A percentile compares a stretch with the other conserved stretches of the same genome.
phyloP scores from a whole-genome alignment of 2,888 invertebrate genomes.

The Andrena camellia region DNA sequence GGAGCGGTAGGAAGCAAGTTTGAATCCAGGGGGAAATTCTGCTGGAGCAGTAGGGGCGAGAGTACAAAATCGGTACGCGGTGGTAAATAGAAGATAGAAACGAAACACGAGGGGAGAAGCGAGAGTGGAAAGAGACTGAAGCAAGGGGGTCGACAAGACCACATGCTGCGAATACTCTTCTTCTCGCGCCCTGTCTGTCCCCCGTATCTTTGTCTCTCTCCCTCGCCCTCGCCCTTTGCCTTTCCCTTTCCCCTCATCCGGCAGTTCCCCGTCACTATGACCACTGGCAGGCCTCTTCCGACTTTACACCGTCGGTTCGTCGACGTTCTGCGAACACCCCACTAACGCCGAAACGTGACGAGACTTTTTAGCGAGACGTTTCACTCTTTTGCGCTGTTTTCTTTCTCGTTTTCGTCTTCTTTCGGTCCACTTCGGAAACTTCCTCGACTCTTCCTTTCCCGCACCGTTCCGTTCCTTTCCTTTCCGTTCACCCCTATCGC shows the following conservation, averaged over 20 bases:
- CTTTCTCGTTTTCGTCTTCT: conserved; percentile 5
- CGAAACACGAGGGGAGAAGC: conserved; percentile 25
- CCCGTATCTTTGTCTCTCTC: conserved; percentile 7
- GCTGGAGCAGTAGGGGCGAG: conserved; percentile 43
- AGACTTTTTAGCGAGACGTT: conserved; percentile 68
- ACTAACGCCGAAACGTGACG: conserved; percentile 78
- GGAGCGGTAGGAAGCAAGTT: conserved; percentile 67
- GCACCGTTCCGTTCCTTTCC: neutral
- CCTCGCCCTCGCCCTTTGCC: neutral
- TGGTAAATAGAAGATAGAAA: conserved; percentile 47
- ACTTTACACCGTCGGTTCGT: conserved; percentile 3
- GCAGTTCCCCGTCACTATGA: neutral
- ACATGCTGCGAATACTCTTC: conserved; percentile 78
- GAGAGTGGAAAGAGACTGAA: conserved; percentile 59
- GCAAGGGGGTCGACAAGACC: conserved; percentile 76
- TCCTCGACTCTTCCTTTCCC: neutral
- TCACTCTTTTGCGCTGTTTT: neutral
- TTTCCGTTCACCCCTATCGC: neutral
- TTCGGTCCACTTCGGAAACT: neutral
- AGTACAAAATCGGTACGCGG: conserved; percentile 53
- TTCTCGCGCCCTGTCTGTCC: conserved; percentile 55
- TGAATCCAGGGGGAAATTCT: conserved; percentile 53
- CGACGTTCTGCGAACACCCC: conserved; percentile 25
- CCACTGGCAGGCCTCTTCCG: conserved; percentile 8
- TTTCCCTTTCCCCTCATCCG: neutral